Evolutionary conservation across 2,797 vertebrate genomes (phyloP).

Genomic region (Hozukius guyotensis): DNA sequence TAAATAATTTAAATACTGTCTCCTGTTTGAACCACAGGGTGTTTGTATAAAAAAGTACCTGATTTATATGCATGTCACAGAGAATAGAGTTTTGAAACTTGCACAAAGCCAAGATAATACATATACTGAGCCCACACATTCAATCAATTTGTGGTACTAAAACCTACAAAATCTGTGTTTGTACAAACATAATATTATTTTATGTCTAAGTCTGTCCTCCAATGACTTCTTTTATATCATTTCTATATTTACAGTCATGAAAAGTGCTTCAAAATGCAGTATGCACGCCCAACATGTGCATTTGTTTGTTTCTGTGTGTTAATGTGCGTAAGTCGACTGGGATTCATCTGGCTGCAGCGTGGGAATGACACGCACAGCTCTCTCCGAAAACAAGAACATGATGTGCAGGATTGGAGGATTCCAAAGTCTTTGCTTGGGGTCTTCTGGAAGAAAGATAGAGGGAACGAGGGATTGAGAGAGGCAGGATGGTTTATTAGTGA

Average conservation of each 20-base stretch:
- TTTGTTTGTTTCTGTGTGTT: neutral
- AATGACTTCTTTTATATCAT: neutral
- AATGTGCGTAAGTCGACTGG: constrained; percentile 8
- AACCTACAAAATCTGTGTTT: neutral
- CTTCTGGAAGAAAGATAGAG: constrained; percentile 38
- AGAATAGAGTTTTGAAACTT: neutral
- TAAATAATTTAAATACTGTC: too few relatives aligned
- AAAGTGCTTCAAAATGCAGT: neutral
- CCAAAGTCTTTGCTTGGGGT: constrained; percentile 72
- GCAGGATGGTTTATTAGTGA: constrained; percentile 34
- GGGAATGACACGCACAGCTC: constrained; percentile 34
- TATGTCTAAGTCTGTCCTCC: neutral
- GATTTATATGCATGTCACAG: neutral
- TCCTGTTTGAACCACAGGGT: too few relatives aligned
- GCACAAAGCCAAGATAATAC: neutral
- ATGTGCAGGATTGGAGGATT: constrained; percentile 49
- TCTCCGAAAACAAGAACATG: constrained; percentile 60
- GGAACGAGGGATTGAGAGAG: neutral
- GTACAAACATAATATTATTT: neutral
- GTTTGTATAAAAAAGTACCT: too few relatives aligned
- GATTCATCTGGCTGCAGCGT: constrained; percentile 50
- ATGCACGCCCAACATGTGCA: neutral
- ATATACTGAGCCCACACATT: constrained; percentile 1
- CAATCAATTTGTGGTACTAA: neutral
- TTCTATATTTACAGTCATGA: neutral